These are phyloP conservation scores for Polymixis lichenea DNA, from an alignment of 2,888 invertebrate species.

Conservation along the genomic window DNA sequence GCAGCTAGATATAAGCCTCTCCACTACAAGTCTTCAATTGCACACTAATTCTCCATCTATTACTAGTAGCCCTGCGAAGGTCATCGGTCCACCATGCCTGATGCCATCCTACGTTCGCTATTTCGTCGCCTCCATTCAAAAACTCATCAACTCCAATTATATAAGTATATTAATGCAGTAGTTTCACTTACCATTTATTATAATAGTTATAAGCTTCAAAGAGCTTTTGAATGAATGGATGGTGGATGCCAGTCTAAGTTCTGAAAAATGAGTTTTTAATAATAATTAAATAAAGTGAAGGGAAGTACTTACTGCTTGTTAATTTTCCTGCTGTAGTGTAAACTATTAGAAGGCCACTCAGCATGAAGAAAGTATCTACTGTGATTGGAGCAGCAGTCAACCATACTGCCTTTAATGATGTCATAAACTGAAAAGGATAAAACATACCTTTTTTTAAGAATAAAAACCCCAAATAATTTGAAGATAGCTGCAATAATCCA, in stretches of 20 bases:
- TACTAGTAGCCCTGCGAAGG: neutral
- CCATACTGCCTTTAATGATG: constrained; percentile 77
- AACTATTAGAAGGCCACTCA: constrained; percentile 81
- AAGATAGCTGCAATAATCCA: too few species aligned
- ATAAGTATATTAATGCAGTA: neutral
- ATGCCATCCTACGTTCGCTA: neutral
- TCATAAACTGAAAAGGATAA: constrained; percentile 78
- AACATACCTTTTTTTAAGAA: neutral
- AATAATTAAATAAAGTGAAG: neutral
- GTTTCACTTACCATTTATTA: neutral
- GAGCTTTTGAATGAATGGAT: neutral
- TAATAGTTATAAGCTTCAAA: neutral
- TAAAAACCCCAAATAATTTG: too few species aligned
- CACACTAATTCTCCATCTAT: neutral
- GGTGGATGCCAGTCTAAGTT: neutral
- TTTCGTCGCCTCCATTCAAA: neutral
- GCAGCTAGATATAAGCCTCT: neutral
- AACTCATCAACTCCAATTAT: too few species aligned
- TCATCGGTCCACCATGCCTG: neutral
- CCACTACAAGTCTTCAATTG: neutral
- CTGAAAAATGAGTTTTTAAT: neutral
- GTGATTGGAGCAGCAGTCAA: constrained; percentile 85
- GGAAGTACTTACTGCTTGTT: constrained; percentile 71
- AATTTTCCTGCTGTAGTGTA: constrained; percentile 81
- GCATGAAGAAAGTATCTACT: constrained; percentile 92